phyloP scores from a whole-genome alignment of 2,888 invertebrate genomes.

The Branchellion lobata region DNA sequence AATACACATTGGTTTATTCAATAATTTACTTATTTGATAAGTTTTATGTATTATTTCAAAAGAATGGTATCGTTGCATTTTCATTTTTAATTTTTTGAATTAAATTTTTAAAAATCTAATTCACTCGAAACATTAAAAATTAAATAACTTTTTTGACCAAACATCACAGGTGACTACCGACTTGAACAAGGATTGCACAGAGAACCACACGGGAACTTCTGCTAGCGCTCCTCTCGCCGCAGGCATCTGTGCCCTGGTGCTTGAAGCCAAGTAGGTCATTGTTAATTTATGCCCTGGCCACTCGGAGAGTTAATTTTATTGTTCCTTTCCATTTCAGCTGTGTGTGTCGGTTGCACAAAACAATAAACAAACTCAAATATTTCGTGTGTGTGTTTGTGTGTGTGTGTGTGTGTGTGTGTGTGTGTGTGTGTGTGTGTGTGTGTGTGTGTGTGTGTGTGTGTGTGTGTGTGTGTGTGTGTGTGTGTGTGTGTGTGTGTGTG shows the following conservation, averaged over 20 bases:
- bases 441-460: too few relatives aligned
- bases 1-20: neutral
- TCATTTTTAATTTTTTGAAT: neutral
- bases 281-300: neutral
- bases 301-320: too few relatives aligned
- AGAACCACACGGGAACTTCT: constrained; percentile 68
- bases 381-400: too few relatives aligned
- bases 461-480: too few relatives aligned
- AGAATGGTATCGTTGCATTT: too few relatives aligned
- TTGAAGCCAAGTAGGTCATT: constrained; percentile 65
- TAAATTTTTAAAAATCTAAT: neutral
- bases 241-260: constrained; percentile 65
- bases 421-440: too few relatives aligned
- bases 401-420: too few relatives aligned
- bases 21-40: neutral
- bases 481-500: too few relatives aligned
- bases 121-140: neutral
- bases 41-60: too few relatives aligned
- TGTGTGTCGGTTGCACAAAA: too few relatives aligned
- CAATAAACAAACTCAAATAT: too few relatives aligned
- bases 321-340: too few relatives aligned
- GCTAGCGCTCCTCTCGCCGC: constrained; percentile 68
- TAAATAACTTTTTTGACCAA: neutral
- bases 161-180: constrained; percentile 75
- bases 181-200: constrained; percentile 86